A percentile compares a stretch with the other conserved stretches of the same genome.
Conservation (phyloP, 2,113 vertebrate species). For the Mobula hypostoma region DNA sequence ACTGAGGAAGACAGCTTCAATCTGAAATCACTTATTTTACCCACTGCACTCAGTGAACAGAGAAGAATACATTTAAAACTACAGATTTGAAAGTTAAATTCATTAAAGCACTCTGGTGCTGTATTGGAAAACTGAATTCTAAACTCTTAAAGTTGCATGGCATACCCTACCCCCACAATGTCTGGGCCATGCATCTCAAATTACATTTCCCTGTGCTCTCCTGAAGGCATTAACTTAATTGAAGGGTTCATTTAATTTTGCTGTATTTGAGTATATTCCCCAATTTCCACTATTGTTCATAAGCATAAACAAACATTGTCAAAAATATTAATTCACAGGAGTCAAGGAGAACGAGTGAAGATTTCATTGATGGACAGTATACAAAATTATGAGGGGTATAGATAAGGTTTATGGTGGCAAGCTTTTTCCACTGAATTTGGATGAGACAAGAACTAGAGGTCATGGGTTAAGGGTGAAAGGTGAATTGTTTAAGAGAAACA, state of each 20-base stretch:
- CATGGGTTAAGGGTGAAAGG: too few relatives aligned
- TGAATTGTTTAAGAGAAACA: too few relatives aligned
- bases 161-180: neutral
- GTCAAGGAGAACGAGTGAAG: too few relatives aligned
- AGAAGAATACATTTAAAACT: neutral
- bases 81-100: neutral
- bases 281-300: neutral
- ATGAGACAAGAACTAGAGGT: too few relatives aligned
- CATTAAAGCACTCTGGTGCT: neutral
- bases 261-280: neutral
- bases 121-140: neutral
- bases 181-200: too few relatives aligned
- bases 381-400: too few relatives aligned
- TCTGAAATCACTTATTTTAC: neutral
- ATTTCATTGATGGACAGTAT: too few relatives aligned
- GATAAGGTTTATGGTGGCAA: too few relatives aligned
- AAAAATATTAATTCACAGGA: neutral
- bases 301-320: neutral
- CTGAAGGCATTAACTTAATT: too few relatives aligned
- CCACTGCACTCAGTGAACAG: neutral
- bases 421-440: too few relatives aligned
- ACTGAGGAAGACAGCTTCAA: neutral
- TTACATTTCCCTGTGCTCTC: neutral
- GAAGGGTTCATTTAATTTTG: neutral
- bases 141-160: neutral